These are phyloP conservation scores for Sceloporus undulatus DNA, from an alignment of 2,113 vertebrate genomes.

Conservation along the genomic window DNA sequence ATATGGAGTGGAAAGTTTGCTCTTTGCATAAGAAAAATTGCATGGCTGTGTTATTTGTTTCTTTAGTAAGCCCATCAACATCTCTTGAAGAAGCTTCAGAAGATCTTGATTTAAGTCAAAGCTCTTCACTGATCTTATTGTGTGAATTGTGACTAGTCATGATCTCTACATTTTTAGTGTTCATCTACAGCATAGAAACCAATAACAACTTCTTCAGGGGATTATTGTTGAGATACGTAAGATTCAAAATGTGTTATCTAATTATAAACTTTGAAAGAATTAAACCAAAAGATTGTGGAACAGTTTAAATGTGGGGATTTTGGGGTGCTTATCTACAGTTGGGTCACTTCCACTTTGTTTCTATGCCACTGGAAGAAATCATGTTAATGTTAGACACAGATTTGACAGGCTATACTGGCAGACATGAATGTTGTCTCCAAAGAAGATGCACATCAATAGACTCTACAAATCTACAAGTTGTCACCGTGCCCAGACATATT, in stretches of 20 bases:
- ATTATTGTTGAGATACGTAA: not conserved
- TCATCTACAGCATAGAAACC: not conserved
- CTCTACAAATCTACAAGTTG: constrained; percentile 70
- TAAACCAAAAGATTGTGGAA: constrained; percentile 43
- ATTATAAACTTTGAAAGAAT: not conserved
- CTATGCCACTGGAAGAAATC: constrained; percentile 51
- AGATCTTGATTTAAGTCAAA: not conserved
- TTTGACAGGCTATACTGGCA: constrained; percentile 57
- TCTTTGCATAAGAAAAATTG: not conserved
- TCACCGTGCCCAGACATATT: constrained; percentile 77
- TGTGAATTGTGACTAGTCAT: not conserved
- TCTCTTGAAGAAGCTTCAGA: not conserved
- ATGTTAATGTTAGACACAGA: constrained; percentile 54
- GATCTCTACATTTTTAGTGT: not conserved
- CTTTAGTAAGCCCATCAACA: not conserved
- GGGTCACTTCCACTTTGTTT: constrained; percentile 32
- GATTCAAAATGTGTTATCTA: not conserved
- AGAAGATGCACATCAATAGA: constrained; percentile 68
- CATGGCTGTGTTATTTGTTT: not conserved
- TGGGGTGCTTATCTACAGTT: constrained; percentile 40
- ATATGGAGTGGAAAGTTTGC: not conserved
- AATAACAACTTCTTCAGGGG: not conserved
- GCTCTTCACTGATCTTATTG: not conserved
- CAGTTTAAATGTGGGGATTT: constrained; percentile 54
- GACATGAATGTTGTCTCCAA: constrained; percentile 51